phyloP scores from a whole-genome alignment of 2,113 vertebrate species.

The Sylvia atricapilla region DNA sequence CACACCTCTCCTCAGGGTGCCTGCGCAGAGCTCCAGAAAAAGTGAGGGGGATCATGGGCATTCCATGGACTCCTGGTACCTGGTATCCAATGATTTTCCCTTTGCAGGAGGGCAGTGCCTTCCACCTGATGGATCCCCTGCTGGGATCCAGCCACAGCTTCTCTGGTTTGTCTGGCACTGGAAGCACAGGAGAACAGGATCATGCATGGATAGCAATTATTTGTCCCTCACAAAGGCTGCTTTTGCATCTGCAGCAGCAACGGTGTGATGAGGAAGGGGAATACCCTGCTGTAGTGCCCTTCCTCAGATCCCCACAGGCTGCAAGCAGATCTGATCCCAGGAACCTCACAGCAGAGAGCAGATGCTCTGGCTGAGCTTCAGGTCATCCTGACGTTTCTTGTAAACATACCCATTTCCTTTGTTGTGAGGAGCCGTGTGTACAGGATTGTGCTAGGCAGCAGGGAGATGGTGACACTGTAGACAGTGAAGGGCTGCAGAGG shows the following conservation, averaged over 20 bases:
- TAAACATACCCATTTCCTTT: background rate
- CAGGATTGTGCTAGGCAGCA: background rate
- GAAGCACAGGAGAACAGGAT: background rate
- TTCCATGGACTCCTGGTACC: background rate
- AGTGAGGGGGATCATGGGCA: accelerated
- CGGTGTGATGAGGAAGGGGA: background rate
- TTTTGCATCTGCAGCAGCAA: background rate
- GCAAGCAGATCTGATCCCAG: background rate
- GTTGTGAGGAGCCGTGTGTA: background rate
- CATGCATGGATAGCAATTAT: background rate
- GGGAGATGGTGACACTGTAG: background rate
- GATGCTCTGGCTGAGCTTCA: background rate
- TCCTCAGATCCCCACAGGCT: background rate
- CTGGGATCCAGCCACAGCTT: background rate
- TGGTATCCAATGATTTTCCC: conserved; percentile 24
- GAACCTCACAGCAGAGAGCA: background rate
- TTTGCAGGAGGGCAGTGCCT: background rate
- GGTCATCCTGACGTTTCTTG: background rate
- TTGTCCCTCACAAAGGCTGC: background rate
- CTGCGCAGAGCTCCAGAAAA: background rate
- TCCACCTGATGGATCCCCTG: background rate
- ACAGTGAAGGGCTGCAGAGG: background rate
- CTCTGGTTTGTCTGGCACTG: background rate
- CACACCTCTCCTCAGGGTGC: background rate
- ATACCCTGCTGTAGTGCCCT: background rate